Percentiles rank a stretch among this genome's conserved stretches.
These are phyloP conservation scores for Gambusia affinis DNA, from an alignment of 2,113 vertebrate species.

Conservation along the genomic window DNA sequence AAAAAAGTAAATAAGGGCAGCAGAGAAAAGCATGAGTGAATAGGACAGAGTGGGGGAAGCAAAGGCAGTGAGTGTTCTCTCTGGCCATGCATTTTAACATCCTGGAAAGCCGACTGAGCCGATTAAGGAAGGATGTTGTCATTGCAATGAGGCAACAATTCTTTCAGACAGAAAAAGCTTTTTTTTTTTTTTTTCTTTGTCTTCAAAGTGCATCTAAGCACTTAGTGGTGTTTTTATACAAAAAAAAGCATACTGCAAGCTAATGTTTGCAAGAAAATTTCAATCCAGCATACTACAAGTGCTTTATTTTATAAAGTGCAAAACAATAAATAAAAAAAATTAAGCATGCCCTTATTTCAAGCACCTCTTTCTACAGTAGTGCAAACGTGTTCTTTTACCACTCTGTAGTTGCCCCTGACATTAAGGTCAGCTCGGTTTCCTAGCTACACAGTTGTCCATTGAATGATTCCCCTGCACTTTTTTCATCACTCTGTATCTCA, in stretches of 20 bases:
- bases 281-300: conserved; percentile 1
- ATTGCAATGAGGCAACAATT: conserved; percentile 30
- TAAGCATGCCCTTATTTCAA: conserved; percentile 4
- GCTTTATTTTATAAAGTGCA: background rate
- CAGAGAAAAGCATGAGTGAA: conserved; percentile 12
- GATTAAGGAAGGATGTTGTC: conserved; percentile 51
- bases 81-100: conserved; percentile 60
- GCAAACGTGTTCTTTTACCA: conserved; percentile 5
- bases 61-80: conserved; percentile 43
- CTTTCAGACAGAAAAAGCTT: conserved; percentile 34
- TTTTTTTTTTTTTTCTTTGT: background rate
- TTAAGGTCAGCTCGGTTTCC: conserved; percentile 64
- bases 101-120: conserved; percentile 20
- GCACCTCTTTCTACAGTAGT: conserved; percentile 8
- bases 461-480: conserved; percentile 58
- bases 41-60: conserved; percentile 25
- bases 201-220: conserved; percentile 20
- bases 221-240: conserved; percentile 11
- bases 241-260: background rate
- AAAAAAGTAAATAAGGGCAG: conserved; percentile 21
- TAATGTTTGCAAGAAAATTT: background rate
- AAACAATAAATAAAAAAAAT: background rate
- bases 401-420: conserved; percentile 45
- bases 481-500: conserved; percentile 63
- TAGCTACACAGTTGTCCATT: conserved; percentile 54